A percentile compares a stretch with the other conserved stretches of the same genome.
Evolutionary conservation across 2,113 vertebrate species (phyloP).

Genomic region (Takifugu bimaculatus): DNA sequence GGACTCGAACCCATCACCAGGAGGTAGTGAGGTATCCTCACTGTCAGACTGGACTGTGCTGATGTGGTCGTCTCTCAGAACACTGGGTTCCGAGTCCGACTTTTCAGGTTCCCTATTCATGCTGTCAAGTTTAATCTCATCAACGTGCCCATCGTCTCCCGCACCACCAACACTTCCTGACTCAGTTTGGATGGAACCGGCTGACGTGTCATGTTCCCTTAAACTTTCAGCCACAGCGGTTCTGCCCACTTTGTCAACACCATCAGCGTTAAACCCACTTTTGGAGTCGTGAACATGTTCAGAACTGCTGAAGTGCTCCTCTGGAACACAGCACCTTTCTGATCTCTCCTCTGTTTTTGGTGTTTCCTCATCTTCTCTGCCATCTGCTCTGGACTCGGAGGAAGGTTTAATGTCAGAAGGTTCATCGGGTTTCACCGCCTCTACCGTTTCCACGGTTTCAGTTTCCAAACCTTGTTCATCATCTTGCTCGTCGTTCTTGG

Average conservation of each 20-base stretch:
- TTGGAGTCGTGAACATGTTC: not conserved
- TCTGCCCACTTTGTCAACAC: not conserved
- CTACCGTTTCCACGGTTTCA: not conserved
- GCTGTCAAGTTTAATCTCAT: slow-evolving; percentile 9
- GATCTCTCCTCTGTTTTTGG: not conserved
- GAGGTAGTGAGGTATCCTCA: not conserved
- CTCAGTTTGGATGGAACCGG: not conserved
- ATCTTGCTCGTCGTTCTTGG: not conserved
- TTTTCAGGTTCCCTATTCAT: not conserved
- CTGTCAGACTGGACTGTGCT: slow-evolving; percentile 4
- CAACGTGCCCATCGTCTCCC: slow-evolving; percentile 3
- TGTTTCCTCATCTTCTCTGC: not conserved
- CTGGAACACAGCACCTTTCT: not conserved
- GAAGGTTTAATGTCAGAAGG: not conserved
- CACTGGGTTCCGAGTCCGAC: not conserved
- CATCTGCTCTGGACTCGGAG: not conserved
- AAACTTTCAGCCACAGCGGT: slow-evolving; percentile 3
- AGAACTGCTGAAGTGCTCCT: not conserved
- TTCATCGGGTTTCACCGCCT: not conserved
- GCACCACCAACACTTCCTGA: not conserved
- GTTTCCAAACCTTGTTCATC: not conserved
- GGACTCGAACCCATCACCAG: slow-evolving; percentile 1
- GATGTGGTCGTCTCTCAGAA: not conserved
- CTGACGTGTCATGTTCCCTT: not conserved
- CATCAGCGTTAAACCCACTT: not conserved